These are phyloP conservation scores for Nasonia giraulti DNA, from an alignment of 1,140 invertebrate species.

Conservation along the genomic window DNA sequence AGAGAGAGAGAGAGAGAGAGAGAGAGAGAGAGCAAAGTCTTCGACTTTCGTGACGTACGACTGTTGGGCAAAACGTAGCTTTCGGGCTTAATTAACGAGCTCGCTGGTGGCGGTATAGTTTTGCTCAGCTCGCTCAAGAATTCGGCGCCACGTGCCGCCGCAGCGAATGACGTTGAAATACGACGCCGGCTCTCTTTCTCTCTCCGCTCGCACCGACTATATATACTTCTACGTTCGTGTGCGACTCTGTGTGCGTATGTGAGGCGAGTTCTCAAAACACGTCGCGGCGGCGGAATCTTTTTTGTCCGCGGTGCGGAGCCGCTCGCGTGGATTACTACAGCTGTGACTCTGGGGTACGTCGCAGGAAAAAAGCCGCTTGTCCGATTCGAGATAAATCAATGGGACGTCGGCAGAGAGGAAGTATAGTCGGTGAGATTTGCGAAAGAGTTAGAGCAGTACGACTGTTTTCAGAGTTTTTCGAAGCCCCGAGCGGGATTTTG, in stretches of 20 bases:
- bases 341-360: background rate
- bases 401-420: background rate
- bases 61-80: constrained; percentile 42
- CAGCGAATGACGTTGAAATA: constrained; percentile 15
- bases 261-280: constrained; percentile 11
- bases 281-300: background rate
- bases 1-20: no score
- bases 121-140: constrained; percentile 7
- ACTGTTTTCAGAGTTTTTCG: background rate
- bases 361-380: background rate
- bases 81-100: constrained; percentile 45
- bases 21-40: background rate
- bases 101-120: constrained; percentile 1
- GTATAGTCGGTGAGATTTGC: background rate
- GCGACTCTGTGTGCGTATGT: background rate
- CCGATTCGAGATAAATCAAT: background rate
- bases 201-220: background rate
- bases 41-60: constrained; percentile 40
- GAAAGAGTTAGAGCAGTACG: background rate
- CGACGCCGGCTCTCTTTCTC: background rate
- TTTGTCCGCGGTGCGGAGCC: background rate
- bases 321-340: background rate
- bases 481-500: background rate
- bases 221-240: background rate
- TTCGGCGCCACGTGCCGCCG: constrained; percentile 3